Evolutionary conservation across 2,113 vertebrate species (phyloP).

Genomic region (Rhinoderma darwinii): DNA sequence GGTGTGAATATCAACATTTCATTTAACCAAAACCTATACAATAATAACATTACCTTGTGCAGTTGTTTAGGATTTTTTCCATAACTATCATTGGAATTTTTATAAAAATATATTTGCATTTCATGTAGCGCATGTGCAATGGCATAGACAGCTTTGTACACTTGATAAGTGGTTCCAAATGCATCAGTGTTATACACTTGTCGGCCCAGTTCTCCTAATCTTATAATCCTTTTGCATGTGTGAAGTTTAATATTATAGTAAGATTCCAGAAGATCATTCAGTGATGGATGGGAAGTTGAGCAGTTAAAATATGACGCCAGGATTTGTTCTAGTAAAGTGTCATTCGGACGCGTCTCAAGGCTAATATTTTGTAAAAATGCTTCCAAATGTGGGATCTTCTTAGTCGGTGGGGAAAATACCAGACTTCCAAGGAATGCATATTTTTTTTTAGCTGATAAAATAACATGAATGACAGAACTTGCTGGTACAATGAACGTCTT

Average conservation of each 20-base stretch:
- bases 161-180: not conserved
- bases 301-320: not conserved
- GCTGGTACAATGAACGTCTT: slow-evolving; percentile 14
- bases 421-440: not conserved
- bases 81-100: not conserved
- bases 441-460: too few relatives aligned
- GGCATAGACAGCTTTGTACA: not conserved
- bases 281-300: not conserved
- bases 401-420: not conserved
- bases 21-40: too few relatives aligned
- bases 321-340: not conserved
- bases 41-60: not conserved
- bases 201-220: not conserved
- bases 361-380: not conserved
- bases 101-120: not conserved
- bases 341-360: not conserved
- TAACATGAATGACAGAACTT: not conserved
- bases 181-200: not conserved
- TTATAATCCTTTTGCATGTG: not conserved
- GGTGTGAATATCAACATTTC: too few relatives aligned
- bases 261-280: not conserved
- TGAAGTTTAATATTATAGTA: not conserved
- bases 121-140: not conserved
- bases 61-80: not conserved
- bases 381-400: not conserved